Evolutionary conservation across 2,888 invertebrate species (phyloP).

Genomic region (Diachrysia chrysitis): DNA sequence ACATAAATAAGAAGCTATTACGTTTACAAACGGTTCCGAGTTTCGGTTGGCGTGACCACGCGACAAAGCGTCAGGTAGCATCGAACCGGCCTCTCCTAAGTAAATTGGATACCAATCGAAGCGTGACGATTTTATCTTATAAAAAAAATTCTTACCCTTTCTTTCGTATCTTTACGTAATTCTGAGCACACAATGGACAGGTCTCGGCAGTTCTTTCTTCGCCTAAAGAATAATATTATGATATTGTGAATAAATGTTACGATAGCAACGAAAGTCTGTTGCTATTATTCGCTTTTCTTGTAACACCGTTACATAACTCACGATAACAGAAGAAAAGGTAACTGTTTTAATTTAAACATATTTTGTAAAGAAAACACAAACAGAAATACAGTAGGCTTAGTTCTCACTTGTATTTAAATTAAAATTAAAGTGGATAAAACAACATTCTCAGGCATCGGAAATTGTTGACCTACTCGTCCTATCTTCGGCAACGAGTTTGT

Average conservation of each 20-base stretch:
- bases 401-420: conserved; percentile 17
- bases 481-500: conserved; percentile 44
- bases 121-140: conserved; percentile 81
- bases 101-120: conserved; percentile 85
- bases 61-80: conserved; percentile 79
- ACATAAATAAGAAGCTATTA: conserved; percentile 81
- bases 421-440: conserved; percentile 21
- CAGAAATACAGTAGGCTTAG: conserved; percentile 28
- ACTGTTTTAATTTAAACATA: conserved; percentile 36
- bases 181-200: conserved; percentile 75
- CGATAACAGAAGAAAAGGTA: conserved; percentile 45
- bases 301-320: conserved; percentile 49
- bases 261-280: conserved; percentile 48
- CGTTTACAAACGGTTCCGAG: conserved; percentile 70
- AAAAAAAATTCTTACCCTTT: conserved; percentile 78
- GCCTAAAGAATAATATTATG: conserved; percentile 63
- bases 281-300: conserved; percentile 43
- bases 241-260: conserved; percentile 60
- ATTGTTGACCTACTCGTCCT: conserved; percentile 34
- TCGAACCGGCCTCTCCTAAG: conserved; percentile 72
- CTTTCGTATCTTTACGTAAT: conserved; percentile 79
- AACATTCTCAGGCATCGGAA: conserved; percentile 10
- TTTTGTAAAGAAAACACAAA: conserved; percentile 28
- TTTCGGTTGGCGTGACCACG: conserved; percentile 75
- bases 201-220: conserved; percentile 61